These are phyloP conservation scores for Aleiodes alternator DNA, from an alignment of 2,888 invertebrate genomes.

Conservation along the genomic window DNA sequence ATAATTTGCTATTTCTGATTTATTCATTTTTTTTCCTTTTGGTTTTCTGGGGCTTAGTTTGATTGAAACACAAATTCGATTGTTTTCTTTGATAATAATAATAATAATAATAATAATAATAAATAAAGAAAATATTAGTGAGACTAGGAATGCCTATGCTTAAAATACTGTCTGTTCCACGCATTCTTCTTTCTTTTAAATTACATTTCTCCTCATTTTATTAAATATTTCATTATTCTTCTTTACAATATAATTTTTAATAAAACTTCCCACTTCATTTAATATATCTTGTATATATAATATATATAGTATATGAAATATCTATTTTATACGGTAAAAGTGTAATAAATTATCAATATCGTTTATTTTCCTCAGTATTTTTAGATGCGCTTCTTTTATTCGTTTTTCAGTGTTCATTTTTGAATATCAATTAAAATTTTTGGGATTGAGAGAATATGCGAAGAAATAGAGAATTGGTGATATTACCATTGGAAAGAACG, in stretches of 20 bases:
- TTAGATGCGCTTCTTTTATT: constrained; percentile 38
- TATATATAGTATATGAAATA: constrained; percentile 52
- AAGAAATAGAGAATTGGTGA: neutral
- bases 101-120: neutral
- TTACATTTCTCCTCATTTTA: constrained; percentile 25
- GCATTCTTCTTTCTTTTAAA: constrained; percentile 20
- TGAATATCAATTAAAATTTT: constrained; percentile 10
- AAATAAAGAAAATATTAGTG: constrained; percentile 5
- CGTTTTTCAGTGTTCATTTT: constrained; percentile 25
- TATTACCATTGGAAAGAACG: neutral
- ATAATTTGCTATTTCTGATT: constrained; percentile 37
- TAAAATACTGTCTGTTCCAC: constrained; percentile 66
- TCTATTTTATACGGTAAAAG: constrained; percentile 64
- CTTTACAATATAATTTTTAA: constrained; percentile 46
- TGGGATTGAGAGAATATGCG: neutral
- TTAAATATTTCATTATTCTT: constrained; percentile 7
- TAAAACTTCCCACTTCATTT: constrained; percentile 46
- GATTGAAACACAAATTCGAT: constrained; percentile 41
- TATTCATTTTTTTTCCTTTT: constrained; percentile 32
- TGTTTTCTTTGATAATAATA: neutral
- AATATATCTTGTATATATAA: constrained; percentile 44
- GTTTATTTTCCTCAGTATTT: constrained; percentile 46
- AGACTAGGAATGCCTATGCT: constrained; percentile 53
- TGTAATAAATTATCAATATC: constrained; percentile 64
- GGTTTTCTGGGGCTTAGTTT: constrained; percentile 38